Conservation (phyloP, 2,797 vertebrate genomes). For the Menidia menidia region DNA sequence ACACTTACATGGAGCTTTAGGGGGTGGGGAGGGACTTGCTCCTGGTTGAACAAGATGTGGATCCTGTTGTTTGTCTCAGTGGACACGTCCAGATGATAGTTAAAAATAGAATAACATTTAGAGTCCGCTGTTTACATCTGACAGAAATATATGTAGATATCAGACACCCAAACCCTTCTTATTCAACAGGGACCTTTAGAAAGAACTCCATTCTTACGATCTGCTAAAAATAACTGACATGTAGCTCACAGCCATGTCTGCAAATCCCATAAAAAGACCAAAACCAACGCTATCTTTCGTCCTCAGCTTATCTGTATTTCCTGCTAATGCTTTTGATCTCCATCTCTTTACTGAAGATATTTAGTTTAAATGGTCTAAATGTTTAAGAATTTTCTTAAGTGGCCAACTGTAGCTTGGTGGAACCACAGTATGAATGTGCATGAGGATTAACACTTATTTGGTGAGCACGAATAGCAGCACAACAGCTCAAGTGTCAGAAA, state of each 20-base stretch:
- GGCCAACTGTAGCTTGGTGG: neutral
- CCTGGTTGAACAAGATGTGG: constrained; percentile 26
- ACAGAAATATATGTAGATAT: constrained; percentile 4
- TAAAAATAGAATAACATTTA: constrained; percentile 17
- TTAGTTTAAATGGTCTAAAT: neutral
- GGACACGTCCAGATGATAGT: constrained; percentile 7
- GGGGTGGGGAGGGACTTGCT: constrained; percentile 24
- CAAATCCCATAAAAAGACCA: constrained; percentile 23
- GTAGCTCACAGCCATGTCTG: neutral
- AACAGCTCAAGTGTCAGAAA: neutral
- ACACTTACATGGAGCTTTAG: constrained; percentile 47
- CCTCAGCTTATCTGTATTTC: neutral
- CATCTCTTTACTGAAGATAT: neutral
- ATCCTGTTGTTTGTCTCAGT: constrained; percentile 45
- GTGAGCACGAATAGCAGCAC: neutral
- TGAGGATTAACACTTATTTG: constrained; percentile 14
- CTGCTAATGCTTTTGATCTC: neutral
- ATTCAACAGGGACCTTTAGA: neutral
- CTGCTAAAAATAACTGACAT: neutral
- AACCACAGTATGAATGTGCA: neutral
- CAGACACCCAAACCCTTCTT: neutral
- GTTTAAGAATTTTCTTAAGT: neutral
- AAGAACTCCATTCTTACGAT: neutral
- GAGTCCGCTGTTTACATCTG: neutral
- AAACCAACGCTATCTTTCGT: constrained; percentile 2